Evolutionary conservation across 2,888 invertebrate genomes (phyloP), one percentile per base, ranked within the genome.

Genomic region (Smittia sp.): DNA sequence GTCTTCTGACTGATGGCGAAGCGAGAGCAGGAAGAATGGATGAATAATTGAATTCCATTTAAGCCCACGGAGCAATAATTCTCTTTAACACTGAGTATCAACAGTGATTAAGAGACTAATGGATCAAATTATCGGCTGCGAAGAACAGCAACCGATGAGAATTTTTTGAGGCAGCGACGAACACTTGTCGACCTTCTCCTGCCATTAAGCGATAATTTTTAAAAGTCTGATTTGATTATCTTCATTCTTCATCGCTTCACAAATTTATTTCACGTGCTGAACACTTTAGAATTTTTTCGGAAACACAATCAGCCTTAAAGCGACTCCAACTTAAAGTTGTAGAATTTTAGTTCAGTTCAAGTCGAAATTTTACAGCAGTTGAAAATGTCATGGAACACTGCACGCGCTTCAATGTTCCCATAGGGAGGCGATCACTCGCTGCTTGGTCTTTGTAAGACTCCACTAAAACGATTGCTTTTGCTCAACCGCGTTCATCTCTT

Each of bases 1-100:
- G 22, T 58, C 15, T 58, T 18, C 18, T 20, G 58, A 58, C 58
- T 58, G 58, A 58, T 58, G 58, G 58, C 18, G 22, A 22, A 18
- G 9, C 3, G 58, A 22, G 3, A 22, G 13, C 22, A 22, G 58
- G 22, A 15, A 13, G 46, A 58, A 22, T 20, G 58, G 22, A 58
- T 58, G 58, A 58, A 58, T 58, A 58, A 58, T 58, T 58, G 22
- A 58, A 22, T 58, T 58, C n/a, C 22, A 18, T 58, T 22, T 58
- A 58, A 22, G 22, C 20, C 58, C 2, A 58, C 13, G 58, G 13
- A 18, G 22, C 3, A n/a, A 46, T 46, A 46, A 46, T 58, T 7
- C 22, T 4, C 22, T 58, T 58, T 3, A 18, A 58, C 58, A 18
- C 58, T 7, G n/a, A 20, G 58, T 18, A 58, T 58, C 58, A 22